These are phyloP conservation scores for Equus quagga DNA, from an alignment of 2,113 vertebrate species.

Conservation along the genomic window DNA sequence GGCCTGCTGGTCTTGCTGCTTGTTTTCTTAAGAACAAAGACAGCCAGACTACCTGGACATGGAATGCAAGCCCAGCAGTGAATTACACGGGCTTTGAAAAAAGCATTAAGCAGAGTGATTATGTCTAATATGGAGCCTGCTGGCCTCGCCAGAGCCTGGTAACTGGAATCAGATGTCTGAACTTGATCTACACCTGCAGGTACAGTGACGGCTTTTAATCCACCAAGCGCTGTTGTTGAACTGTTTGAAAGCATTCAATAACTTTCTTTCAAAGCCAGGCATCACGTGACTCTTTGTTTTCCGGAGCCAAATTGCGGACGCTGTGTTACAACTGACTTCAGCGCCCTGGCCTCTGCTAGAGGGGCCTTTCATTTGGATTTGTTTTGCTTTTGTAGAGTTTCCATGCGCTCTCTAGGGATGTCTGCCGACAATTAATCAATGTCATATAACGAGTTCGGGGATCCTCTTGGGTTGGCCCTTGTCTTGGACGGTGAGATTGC, in stretches of 20 bases:
- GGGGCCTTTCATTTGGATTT: neutral
- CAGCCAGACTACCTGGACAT: constrained; percentile 33
- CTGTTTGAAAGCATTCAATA: neutral
- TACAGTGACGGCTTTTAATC: neutral
- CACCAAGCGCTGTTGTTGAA: neutral
- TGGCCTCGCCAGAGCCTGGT: constrained; percentile 14
- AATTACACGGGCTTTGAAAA: constrained; percentile 31
- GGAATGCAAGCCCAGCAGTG: constrained; percentile 32
- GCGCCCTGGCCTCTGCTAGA: constrained; percentile 36
- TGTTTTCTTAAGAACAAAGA: constrained; percentile 62
- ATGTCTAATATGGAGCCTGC: constrained; percentile 20
- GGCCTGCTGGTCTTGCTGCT: neutral
- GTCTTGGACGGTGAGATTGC: neutral
- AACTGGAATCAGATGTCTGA: neutral
- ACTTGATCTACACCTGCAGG: constrained; percentile 49
- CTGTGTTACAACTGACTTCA: constrained; percentile 35
- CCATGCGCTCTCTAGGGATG: constrained; percentile 31
- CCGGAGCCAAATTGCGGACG: constrained; percentile 32
- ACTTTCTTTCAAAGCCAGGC: constrained; percentile 44
- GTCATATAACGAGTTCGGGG: constrained; percentile 67
- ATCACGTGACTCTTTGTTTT: constrained; percentile 31
- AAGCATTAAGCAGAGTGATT: neutral
- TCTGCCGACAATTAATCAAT: constrained; percentile 54
- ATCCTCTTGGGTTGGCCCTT: constrained; percentile 59
- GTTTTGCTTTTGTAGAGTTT: constrained; percentile 66